These are phyloP conservation scores for Tridacna gigas DNA, from an alignment of 2,888 invertebrate genomes.

Conservation along the genomic window DNA sequence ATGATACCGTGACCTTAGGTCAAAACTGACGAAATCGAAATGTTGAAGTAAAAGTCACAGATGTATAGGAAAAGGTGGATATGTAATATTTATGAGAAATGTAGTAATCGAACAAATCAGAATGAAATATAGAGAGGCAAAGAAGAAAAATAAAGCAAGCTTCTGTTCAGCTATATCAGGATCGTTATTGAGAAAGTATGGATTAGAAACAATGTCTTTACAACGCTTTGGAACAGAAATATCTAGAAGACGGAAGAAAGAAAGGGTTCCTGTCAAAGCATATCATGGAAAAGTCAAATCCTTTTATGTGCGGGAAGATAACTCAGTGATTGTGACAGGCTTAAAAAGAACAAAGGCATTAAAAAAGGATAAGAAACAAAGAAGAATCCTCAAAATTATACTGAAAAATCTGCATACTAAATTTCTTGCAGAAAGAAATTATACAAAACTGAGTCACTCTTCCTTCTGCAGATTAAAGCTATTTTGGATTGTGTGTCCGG, in stretches of 20 bases:
- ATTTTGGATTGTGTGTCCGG: conserved; percentile 57
- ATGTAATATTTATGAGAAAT: background rate
- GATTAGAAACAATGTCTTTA: too few species aligned
- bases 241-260: background rate
- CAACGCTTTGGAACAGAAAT: background rate
- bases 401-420: conserved; percentile 58
- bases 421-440: conserved; percentile 36
- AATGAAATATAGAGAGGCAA: background rate
- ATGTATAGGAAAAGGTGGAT: conserved; percentile 31
- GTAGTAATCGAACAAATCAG: background rate
- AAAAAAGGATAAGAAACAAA: conserved; percentile 57
- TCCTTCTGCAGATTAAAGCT: conserved; percentile 58
- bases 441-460: conserved; percentile 59
- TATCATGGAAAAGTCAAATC: conserved; percentile 9
- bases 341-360: conserved; percentile 50
- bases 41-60: background rate
- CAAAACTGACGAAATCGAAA: background rate
- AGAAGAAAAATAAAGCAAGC: background rate
- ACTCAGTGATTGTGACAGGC: conserved; percentile 57
- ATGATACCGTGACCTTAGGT: conserved; percentile 8
- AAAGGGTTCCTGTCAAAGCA: background rate
- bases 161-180: background rate
- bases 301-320: conserved; percentile 53
- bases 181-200: background rate
- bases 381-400: conserved; percentile 51